These are phyloP conservation scores for Mus pahari DNA, from an alignment of 2,113 vertebrate species.

Conservation along the genomic window DNA sequence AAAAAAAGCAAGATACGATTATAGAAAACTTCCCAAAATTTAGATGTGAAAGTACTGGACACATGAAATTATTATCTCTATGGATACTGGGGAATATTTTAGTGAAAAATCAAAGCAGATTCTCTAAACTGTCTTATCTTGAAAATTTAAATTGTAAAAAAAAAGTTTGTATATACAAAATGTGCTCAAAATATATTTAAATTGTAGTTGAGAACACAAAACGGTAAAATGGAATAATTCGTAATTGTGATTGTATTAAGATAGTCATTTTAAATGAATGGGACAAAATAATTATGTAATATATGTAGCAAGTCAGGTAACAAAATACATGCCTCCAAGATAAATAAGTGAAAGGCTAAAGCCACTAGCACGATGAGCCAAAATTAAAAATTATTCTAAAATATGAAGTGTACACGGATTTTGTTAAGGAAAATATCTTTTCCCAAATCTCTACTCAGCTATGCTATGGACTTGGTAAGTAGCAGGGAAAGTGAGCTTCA, in stretches of 20 bases:
- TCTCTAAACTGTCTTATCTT: neutral
- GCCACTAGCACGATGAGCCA: neutral
- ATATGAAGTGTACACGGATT: neutral
- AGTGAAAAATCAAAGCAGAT: neutral
- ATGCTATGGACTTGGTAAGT: neutral
- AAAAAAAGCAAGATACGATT: conserved; percentile 14
- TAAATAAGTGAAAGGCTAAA: neutral
- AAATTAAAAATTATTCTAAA: conserved; percentile 50
- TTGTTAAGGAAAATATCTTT: neutral
- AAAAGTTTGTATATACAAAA: neutral
- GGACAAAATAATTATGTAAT: conserved; percentile 26
- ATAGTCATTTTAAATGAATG: neutral
- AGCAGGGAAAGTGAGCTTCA: neutral
- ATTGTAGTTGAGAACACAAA: neutral
- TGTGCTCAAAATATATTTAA: neutral
- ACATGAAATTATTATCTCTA: neutral
- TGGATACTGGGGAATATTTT: neutral
- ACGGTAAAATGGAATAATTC: neutral
- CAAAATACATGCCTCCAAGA: neutral
- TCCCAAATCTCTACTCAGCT: neutral
- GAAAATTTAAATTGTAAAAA: neutral
- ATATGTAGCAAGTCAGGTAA: neutral
- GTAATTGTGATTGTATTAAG: neutral
- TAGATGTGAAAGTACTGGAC: neutral
- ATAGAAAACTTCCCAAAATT: conserved; percentile 15